phyloP scores from a whole-genome alignment of 2,113 vertebrate genomes.

The Festucalex cinctus region DNA sequence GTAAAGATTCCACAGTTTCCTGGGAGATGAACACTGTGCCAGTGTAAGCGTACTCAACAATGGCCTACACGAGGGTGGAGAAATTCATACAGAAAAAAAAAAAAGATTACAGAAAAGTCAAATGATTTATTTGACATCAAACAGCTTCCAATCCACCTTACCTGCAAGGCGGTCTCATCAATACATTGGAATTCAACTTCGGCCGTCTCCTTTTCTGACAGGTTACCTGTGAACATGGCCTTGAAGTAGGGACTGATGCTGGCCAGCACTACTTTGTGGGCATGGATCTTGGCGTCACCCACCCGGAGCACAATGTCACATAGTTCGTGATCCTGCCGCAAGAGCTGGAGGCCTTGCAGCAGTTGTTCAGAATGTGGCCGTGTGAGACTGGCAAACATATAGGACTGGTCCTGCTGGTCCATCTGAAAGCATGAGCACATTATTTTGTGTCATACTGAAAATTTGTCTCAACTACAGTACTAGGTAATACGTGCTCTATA shows the following conservation, averaged over 20 bases:
- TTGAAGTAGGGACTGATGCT: slow-evolving; percentile 99
- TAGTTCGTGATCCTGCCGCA: slow-evolving; percentile 93
- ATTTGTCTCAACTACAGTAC: background rate
- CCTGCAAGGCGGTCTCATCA: slow-evolving; percentile 90
- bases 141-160: slow-evolving; percentile 28
- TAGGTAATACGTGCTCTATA: background rate
- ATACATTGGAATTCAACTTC: slow-evolving; percentile 97
- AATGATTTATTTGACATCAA: background rate
- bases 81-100: slow-evolving; percentile 5
- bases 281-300: slow-evolving; percentile 94
- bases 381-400: slow-evolving; percentile 95
- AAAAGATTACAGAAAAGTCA: background rate
- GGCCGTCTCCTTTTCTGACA: slow-evolving; percentile 93
- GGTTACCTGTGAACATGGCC: slow-evolving; percentile 97
- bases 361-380: slow-evolving; percentile 96
- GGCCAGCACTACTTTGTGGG: slow-evolving; percentile 95
- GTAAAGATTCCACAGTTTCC: slow-evolving; percentile 93
- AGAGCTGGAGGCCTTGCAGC: slow-evolving; percentile 93
- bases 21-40: slow-evolving; percentile 96
- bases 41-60: slow-evolving; percentile 96
- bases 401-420: slow-evolving; percentile 91
- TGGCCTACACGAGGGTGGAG: slow-evolving; percentile 74
- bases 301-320: slow-evolving; percentile 93
- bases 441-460: slow-evolving; percentile 19
- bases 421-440: slow-evolving; percentile 73